A percentile compares a stretch with the other conserved stretches of the same genome.
These are phyloP conservation scores for Cervus canadensis DNA, from an alignment of 2,113 vertebrate species.

Conservation along the genomic window DNA sequence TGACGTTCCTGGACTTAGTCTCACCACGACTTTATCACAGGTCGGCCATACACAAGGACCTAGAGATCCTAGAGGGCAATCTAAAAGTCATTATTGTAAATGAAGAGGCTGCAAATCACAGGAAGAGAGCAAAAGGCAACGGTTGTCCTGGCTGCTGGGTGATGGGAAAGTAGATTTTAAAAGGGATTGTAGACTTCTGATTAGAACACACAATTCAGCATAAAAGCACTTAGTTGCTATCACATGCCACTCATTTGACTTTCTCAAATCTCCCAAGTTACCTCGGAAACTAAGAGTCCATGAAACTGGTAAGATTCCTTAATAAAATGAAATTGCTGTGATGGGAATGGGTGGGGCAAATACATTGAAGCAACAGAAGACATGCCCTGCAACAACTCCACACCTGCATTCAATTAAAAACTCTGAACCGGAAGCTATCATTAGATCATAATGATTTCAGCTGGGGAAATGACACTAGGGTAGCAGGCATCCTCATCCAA, in stretches of 20 bases:
- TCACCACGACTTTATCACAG: neutral
- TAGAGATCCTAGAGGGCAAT: neutral
- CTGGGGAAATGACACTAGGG: neutral
- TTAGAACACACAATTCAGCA: neutral
- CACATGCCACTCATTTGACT: neutral
- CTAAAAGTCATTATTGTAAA: neutral
- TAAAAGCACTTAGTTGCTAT: neutral
- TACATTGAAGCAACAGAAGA: neutral
- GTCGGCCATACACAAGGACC: neutral
- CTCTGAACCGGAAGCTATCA: neutral
- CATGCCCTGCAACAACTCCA: neutral
- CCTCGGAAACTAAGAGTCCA: conserved; percentile 26
- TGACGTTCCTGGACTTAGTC: neutral
- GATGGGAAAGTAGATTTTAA: neutral
- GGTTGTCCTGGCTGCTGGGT: neutral
- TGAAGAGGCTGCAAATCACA: neutral
- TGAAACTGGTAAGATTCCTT: conserved; percentile 27
- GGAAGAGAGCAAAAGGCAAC: neutral
- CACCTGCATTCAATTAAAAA: conserved; percentile 58
- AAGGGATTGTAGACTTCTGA: neutral
- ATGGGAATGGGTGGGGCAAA: conserved; percentile 48
- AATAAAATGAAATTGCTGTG: conserved; percentile 39
- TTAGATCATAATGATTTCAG: conserved; percentile 5
- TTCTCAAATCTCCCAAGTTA: conserved; percentile 35
- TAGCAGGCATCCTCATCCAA: neutral